These are phyloP conservation scores for Sapayoa aenigma DNA, from an alignment of 2,113 vertebrate genomes.

Conservation along the genomic window DNA sequence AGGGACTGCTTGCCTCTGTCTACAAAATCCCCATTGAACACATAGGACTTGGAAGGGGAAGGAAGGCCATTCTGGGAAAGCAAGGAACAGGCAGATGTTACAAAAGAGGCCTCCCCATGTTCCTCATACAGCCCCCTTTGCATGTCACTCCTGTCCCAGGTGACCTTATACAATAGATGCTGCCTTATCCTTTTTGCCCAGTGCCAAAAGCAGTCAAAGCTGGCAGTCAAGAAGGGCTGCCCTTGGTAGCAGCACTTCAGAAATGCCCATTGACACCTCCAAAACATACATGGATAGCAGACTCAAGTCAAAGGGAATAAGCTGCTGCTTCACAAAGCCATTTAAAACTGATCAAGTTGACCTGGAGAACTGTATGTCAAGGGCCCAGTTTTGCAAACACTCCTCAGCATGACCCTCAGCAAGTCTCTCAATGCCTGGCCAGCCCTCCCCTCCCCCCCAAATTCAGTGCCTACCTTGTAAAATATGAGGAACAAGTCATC, in stretches of 20 bases:
- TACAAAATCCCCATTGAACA: conserved; percentile 95
- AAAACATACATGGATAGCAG: rapidly evolving
- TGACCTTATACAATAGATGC: neutral
- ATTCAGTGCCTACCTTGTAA: conserved; percentile 50
- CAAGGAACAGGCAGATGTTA: neutral
- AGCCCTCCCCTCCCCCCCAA: neutral
- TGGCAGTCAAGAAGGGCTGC: neutral
- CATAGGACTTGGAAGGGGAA: conserved; percentile 84
- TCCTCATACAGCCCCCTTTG: rapidly evolving
- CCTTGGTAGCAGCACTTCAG: neutral
- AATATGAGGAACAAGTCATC: conserved; percentile 80
- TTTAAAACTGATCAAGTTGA: neutral
- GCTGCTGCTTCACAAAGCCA: neutral
- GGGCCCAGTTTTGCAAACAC: neutral
- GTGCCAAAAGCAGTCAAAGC: neutral
- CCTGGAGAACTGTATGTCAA: neutral
- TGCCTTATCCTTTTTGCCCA: neutral
- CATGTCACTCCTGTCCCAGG: neutral
- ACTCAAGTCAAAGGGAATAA: neutral
- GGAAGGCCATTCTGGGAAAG: conserved; percentile 87
- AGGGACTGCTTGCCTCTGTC: conserved; percentile 90
- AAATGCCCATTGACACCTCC: neutral
- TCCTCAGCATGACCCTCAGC: neutral
- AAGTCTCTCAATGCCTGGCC: neutral
- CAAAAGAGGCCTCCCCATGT: neutral